Evolutionary conservation across 37 sponge, comb jelly and placozoan genomes (phyloP).

Genomic region (Halichondria panicea): DNA sequence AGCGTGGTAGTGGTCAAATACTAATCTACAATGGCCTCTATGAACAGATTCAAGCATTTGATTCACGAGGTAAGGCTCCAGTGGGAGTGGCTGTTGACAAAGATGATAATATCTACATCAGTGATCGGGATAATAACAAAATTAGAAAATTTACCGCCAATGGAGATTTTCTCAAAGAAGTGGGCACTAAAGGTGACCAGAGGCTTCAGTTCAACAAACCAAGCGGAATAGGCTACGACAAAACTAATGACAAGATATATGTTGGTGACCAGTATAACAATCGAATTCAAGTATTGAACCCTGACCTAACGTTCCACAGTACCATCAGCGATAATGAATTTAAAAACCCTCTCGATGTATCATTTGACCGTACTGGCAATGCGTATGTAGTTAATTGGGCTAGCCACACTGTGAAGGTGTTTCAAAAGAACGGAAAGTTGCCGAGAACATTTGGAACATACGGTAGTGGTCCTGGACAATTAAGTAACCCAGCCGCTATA

Average conservation of each 20-base stretch:
- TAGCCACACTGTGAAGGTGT: slow-evolving; percentile 19
- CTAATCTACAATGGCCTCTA: no score
- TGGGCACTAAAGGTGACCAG: slow-evolving; percentile 27
- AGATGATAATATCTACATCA: slow-evolving; percentile 12
- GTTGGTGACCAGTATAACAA: slow-evolving; percentile 18
- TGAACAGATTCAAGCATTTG: no score
- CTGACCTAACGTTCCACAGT: slow-evolving; percentile 19
- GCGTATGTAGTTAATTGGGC: slow-evolving; percentile 24
- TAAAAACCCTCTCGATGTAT: slow-evolving; percentile 5
- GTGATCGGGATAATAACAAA: slow-evolving; percentile 19
- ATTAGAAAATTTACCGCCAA: slow-evolving; percentile 28
- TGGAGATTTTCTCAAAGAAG: slow-evolving; percentile 16
- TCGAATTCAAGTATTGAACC: slow-evolving; percentile 30
- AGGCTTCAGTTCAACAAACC: slow-evolving; percentile 31
- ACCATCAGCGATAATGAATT: slow-evolving; percentile 23
- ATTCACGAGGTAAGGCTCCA: no score
- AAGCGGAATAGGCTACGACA: slow-evolving; percentile 12
- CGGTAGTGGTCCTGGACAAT: slow-evolving; percentile 25
- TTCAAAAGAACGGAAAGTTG: slow-evolving; percentile 40
- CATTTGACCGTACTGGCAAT: background rate
- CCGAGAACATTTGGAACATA: slow-evolving; percentile 31
- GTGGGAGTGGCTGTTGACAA: slow-evolving; percentile 16
- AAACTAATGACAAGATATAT: slow-evolving; percentile 19
- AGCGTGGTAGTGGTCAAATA: no score
- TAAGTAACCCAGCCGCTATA: slow-evolving; percentile 43